Conservation (phyloP, 2,797 vertebrate species). For the Sus cebifrons region DNA sequence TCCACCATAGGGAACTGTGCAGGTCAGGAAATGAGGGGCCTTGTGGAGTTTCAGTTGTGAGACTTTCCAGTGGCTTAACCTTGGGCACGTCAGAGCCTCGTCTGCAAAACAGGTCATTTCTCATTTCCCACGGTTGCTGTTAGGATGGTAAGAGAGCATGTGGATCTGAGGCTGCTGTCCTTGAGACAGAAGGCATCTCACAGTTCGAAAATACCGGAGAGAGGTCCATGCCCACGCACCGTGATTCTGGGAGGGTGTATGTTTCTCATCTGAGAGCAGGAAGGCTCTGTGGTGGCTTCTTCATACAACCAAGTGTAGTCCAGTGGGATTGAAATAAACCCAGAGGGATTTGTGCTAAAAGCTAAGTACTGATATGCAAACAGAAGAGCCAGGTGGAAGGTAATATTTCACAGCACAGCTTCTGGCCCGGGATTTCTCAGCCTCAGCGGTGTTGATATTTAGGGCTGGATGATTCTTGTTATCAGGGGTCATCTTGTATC, state of each 20-base stretch:
- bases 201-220: fast-evolving
- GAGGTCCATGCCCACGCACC: fast-evolving
- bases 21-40: background rate
- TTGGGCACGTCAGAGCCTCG: background rate
- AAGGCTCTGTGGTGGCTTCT: background rate
- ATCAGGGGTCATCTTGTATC: background rate
- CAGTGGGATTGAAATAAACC: background rate
- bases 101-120: background rate
- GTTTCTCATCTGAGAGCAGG: background rate
- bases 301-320: background rate
- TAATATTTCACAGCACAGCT: fast-evolving
- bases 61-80: background rate
- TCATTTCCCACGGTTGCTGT: background rate
- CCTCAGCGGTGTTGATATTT: background rate
- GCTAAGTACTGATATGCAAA: background rate
- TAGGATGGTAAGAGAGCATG: background rate
- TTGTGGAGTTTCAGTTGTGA: background rate
- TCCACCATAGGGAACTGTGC: background rate
- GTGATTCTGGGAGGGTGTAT: fast-evolving
- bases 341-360: background rate
- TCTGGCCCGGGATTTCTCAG: background rate
- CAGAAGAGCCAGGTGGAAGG: background rate
- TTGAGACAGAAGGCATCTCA: background rate
- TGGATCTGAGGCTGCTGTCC: background rate
- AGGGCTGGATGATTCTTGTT: too few species aligned